phyloP scores from a whole-genome alignment of 2,113 vertebrate species.

The Meleagris gallopavo region DNA sequence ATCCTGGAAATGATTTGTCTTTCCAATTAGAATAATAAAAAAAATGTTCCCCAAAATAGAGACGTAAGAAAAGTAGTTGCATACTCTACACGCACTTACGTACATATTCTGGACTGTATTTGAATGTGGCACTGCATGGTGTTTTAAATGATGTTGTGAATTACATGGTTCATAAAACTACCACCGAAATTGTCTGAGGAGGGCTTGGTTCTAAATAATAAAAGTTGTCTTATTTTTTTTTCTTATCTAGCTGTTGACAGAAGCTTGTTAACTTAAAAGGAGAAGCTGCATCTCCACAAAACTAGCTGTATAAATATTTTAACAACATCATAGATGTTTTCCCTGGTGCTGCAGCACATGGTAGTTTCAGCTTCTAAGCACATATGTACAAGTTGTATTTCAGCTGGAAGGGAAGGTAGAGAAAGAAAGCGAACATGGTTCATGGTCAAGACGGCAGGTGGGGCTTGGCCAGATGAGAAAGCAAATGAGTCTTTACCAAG shows the following conservation, averaged over 20 bases:
- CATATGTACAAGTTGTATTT: constrained; percentile 6
- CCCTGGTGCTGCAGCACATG: not conserved
- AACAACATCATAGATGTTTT: constrained; percentile 38
- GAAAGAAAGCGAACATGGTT: not conserved
- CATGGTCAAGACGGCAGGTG: not conserved
- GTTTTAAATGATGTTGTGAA: constrained; percentile 25
- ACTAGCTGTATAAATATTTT: constrained; percentile 68
- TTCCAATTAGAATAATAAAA: not conserved
- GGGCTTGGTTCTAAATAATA: not conserved
- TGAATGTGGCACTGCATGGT: not conserved
- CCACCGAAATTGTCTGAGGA: not conserved
- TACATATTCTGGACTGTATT: not conserved
- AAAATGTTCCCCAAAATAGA: not conserved
- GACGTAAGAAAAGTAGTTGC: not conserved
- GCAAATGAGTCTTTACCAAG: constrained; percentile 41
- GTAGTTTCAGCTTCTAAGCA: constrained; percentile 25
- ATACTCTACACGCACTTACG: not conserved
- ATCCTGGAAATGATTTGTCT: not conserved
- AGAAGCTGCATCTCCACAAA: constrained; percentile 33
- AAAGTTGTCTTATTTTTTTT: not conserved
- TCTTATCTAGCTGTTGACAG: constrained; percentile 21
- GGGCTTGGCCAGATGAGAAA: not conserved
- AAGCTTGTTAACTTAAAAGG: constrained; percentile 63
- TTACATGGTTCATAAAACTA: not conserved
- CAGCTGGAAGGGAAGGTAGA: not conserved